These are phyloP conservation scores for Nothura maculosa DNA, from an alignment of 2,797 vertebrate species.

Conservation along the genomic window DNA sequence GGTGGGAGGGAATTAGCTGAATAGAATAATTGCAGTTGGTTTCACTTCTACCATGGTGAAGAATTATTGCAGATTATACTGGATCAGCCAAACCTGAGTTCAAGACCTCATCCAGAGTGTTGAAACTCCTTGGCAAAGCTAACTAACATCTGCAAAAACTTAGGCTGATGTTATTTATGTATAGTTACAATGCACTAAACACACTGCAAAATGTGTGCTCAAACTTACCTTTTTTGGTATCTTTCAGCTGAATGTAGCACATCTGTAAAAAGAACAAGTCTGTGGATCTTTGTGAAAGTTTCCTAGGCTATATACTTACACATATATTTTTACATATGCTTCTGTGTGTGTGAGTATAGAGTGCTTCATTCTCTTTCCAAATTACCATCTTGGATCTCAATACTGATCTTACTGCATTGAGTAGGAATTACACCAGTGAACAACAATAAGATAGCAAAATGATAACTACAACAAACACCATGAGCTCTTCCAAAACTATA, in stretches of 20 bases:
- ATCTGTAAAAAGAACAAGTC: neutral
- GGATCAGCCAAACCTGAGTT: constrained; percentile 48
- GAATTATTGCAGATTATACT: neutral
- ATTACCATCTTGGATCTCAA: neutral
- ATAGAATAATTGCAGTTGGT: neutral
- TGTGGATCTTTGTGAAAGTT: neutral
- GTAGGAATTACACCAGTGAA: neutral
- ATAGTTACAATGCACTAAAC: neutral
- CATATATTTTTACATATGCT: neutral
- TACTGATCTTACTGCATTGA: neutral
- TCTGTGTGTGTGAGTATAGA: neutral
- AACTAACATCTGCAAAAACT: constrained; percentile 58
- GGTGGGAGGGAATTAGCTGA: neutral
- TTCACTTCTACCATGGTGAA: neutral
- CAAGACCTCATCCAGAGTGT: constrained; percentile 42
- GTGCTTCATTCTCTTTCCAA: neutral
- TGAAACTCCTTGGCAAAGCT: constrained; percentile 61
- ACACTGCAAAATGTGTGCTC: neutral
- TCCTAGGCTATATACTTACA: neutral
- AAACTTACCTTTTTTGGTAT: neutral
- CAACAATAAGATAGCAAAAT: neutral
- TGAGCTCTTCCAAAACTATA: neutral
- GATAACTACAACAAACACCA: neutral
- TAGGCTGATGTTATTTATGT: constrained; percentile 21
- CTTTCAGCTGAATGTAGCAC: neutral